Evolutionary conservation across 2,888 invertebrate genomes (phyloP).

Genomic region (Danaus chrysippus): DNA sequence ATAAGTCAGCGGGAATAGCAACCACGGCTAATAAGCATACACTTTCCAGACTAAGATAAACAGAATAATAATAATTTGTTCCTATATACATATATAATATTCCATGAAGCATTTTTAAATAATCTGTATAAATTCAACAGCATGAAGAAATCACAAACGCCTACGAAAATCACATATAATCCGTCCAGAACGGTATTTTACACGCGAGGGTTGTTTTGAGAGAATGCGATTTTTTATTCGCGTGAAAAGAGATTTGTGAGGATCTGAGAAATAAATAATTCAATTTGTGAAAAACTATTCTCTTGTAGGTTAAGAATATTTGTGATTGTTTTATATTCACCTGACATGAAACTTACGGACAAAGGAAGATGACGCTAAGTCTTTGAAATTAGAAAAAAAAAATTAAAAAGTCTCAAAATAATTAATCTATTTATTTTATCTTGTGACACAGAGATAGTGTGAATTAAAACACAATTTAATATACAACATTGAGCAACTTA

Average conservation of each 20-base stretch:
- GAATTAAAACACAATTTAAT: too few species aligned
- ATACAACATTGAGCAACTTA: too few species aligned
- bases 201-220: constrained; percentile 26
- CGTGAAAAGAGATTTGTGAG: constrained; percentile 4
- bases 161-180: constrained; percentile 29
- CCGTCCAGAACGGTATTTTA: constrained; percentile 31
- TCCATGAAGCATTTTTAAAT: background rate
- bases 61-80: too few species aligned
- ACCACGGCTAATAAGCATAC: too few species aligned
- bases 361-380: too few species aligned
- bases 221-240: constrained; percentile 13
- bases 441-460: too few species aligned
- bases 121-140: constrained; percentile 11
- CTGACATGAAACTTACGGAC: background rate
- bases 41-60: too few species aligned
- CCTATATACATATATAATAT: background rate
- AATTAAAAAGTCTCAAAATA: too few species aligned
- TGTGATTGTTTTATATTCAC: background rate
- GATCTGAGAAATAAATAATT: constrained; percentile 5
- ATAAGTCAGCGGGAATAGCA: too few species aligned
- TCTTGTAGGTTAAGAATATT: constrained; percentile 3
- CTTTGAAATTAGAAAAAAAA: too few species aligned
- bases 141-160: constrained; percentile 24
- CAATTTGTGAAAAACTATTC: constrained; percentile 7
- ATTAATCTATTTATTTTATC: too few species aligned